These are phyloP conservation scores for Halichoeres trimaculatus DNA, from an alignment of 2,113 vertebrate genomes.

Conservation along the genomic window DNA sequence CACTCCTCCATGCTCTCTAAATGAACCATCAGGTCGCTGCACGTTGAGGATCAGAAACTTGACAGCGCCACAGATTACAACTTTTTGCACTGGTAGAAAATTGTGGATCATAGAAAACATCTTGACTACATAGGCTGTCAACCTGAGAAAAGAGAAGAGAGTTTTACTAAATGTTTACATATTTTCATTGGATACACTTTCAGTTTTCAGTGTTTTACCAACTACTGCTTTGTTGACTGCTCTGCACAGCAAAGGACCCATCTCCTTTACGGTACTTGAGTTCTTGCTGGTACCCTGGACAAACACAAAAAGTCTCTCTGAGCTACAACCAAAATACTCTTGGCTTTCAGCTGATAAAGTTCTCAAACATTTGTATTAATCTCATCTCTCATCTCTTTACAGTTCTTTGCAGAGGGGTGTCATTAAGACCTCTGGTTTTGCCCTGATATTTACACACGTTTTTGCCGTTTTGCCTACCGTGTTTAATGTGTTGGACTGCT, in stretches of 20 bases:
- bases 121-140: conserved; percentile 92
- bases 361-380: too few relatives aligned
- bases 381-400: too few relatives aligned
- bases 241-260: conserved; percentile 67
- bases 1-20: conserved; percentile 82
- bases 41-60: conserved; percentile 88
- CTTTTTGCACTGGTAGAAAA: conserved; percentile 66
- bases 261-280: conserved; percentile 57
- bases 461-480: conserved; percentile 66
- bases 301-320: too few relatives aligned
- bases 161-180: too few relatives aligned
- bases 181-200: not conserved
- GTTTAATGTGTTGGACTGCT: conserved; percentile 67
- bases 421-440: not conserved
- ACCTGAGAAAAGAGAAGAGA: conserved; percentile 74
- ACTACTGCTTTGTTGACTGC: accelerated
- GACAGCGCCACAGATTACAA: conserved; percentile 86
- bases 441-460: not conserved
- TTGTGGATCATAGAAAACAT: conserved; percentile 86
- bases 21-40: conserved; percentile 86
- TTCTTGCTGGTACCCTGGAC: conserved; percentile 53
- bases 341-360: too few relatives aligned
- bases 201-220: conserved; percentile 36
- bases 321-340: too few relatives aligned
- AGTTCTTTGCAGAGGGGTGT: not conserved